phyloP scores from a whole-genome alignment of 2,113 vertebrate genomes.

The Paramormyrops kingsleyae region DNA sequence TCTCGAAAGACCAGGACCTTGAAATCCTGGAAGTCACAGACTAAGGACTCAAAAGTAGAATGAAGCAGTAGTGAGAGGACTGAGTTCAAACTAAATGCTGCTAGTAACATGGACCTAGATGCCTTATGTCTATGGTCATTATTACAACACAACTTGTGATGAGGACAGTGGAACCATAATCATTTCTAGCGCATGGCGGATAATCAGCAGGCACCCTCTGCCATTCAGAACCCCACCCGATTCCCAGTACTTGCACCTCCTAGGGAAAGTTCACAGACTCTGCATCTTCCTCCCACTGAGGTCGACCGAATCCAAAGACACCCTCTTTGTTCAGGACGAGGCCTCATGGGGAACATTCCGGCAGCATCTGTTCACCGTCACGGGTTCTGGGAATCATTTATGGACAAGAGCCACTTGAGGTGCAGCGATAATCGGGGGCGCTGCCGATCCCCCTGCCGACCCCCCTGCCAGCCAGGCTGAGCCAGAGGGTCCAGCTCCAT shows the following conservation, averaged over 20 bases:
- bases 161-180: background rate
- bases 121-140: background rate
- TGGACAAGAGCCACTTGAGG: conserved; percentile 25
- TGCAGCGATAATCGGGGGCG: conserved; percentile 27
- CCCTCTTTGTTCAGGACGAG: background rate
- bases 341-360: background rate
- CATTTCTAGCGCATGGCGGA: conserved; percentile 3
- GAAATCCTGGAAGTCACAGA: background rate
- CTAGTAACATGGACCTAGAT: background rate
- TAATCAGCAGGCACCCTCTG: conserved; percentile 25
- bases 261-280: background rate
- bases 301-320: background rate
- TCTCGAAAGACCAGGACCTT: background rate
- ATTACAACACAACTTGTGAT: background rate
- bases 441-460: background rate
- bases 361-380: background rate
- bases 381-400: conserved; percentile 20
- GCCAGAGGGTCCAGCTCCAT: conserved; percentile 37
- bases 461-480: background rate
- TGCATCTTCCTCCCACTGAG: conserved; percentile 6
- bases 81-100: background rate
- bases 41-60: background rate
- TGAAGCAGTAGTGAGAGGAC: background rate
- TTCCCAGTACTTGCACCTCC: conserved; percentile 1
- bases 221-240: background rate